Base-by-base conservation (phyloP, 1,140 invertebrate species). In the Leptoteleia sp. region DNA sequence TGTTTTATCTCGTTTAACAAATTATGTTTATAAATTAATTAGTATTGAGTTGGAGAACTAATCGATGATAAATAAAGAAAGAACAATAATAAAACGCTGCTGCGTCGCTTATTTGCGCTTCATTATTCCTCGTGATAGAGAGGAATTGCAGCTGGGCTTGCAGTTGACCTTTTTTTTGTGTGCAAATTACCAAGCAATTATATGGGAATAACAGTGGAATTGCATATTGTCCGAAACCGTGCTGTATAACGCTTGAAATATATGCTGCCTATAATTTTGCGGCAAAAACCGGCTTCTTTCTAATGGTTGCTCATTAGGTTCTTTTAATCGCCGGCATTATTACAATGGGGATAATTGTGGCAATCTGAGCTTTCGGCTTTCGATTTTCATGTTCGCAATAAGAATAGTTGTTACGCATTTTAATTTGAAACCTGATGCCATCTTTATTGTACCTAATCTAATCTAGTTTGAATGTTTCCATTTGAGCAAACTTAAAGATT, bases 241-340 rank as follows among this genome's bases (percentile, higher is more conserved):
- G 64, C 67, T 45, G 9, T 54, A 47, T 73, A 40, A 35, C 62
- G 61, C 50, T 13, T 12, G 15, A 31, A n/a, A 3, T 42, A 16
- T 13, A 35, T 9, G 38, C 55, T 22, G 57, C 64, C 50, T 77
- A 29, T 65, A 71, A 45, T 47, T 61, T 67, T 38, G 48, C 9
- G 19, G 52, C 52, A 80, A 79, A 81, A 76, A 79, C 64, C 50
- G 55, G 50, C 73, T 68, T 54, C 68, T 84, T 86, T 84, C 83
- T 84, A 84, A 85, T 84, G 77, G 78, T 73, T 64, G 82, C 83
- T 87, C 84, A 85, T 88, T 86, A 88, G 76, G 48, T 84, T 84
- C 82, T 83, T 85, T 87, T 87, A 86, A 88, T 88, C 81, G 84
- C 85, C 76, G 76, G 73, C 81, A 86, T 87, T 86, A 88, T 76